A percentile compares a stretch with the other conserved stretches of the same genome.
phyloP scores from a whole-genome alignment of 2,113 vertebrate genomes.

The Sisor rabdophorus region DNA sequence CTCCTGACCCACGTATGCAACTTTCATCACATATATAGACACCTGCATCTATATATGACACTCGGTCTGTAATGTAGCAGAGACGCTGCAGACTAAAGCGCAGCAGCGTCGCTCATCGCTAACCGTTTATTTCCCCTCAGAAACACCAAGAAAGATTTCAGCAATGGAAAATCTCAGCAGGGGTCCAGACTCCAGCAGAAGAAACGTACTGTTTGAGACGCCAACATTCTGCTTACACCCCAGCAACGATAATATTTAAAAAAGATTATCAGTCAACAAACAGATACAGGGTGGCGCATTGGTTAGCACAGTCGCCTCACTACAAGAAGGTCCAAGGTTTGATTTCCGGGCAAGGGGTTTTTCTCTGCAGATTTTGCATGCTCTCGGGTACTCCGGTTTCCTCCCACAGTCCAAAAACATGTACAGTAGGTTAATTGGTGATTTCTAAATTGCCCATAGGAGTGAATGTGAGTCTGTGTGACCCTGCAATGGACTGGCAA shows the following conservation, averaged over 20 bases:
- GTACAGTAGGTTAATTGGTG: too few relatives aligned
- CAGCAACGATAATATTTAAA: background rate
- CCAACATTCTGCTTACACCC: background rate
- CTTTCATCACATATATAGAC: slow-evolving; percentile 71
- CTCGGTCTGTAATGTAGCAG: slow-evolving; percentile 41
- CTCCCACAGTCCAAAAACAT: too few relatives aligned
- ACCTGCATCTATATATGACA: slow-evolving; percentile 70
- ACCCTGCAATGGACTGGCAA: too few relatives aligned
- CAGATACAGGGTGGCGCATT: too few relatives aligned
- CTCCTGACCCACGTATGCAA: slow-evolving; percentile 58
- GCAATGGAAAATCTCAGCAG: background rate
- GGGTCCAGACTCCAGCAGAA: slow-evolving; percentile 31
- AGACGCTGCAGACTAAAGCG: slow-evolving; percentile 49
- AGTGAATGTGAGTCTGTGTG: too few relatives aligned
- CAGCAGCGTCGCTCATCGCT: slow-evolving; percentile 48
- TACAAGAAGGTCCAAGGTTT: too few relatives aligned
- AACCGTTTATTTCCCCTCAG: slow-evolving; percentile 71
- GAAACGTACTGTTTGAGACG: slow-evolving; percentile 17
- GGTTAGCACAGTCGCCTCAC: too few relatives aligned
- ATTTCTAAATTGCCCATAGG: too few relatives aligned
- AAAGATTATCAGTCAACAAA: slow-evolving; percentile 8
- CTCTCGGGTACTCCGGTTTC: too few relatives aligned
- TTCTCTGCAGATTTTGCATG: too few relatives aligned
- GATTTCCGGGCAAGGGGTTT: too few relatives aligned
- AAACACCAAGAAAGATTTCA: slow-evolving; percentile 10